Conservation (phyloP, 2,113 vertebrate genomes). For the Toxotes jaculatrix region DNA sequence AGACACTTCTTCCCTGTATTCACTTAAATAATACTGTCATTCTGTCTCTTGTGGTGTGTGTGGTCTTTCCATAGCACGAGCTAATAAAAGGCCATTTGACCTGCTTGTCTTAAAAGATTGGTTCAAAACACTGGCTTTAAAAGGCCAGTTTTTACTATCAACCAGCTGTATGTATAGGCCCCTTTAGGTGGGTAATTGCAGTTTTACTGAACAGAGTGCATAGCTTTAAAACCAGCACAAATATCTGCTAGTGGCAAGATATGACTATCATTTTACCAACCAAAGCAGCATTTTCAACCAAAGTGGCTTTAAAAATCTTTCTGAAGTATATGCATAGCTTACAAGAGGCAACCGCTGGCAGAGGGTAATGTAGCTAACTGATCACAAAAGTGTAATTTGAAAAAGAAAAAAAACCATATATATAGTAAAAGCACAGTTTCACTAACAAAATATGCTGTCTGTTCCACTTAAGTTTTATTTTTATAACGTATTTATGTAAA, state of each 20-base stretch:
- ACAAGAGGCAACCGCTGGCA: slow-evolving; percentile 80
- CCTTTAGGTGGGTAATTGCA: slow-evolving; percentile 55
- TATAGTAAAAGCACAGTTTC: slow-evolving; percentile 57
- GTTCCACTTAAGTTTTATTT: slow-evolving; percentile 40
- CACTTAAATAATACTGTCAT: slow-evolving; percentile 79
- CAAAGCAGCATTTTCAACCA: slow-evolving; percentile 63
- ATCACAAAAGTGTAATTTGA: slow-evolving; percentile 46
- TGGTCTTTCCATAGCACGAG: slow-evolving; percentile 32
- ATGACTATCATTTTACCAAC: slow-evolving; percentile 60
- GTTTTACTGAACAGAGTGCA: slow-evolving; percentile 64
- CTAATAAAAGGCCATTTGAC: slow-evolving; percentile 41
- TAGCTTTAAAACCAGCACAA: slow-evolving; percentile 69
- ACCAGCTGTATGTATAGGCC: slow-evolving; percentile 47
- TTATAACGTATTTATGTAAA: slow-evolving; percentile 52
- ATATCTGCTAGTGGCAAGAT: slow-evolving; percentile 59
- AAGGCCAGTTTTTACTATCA: slow-evolving; percentile 55
- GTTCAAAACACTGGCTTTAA: slow-evolving; percentile 44
- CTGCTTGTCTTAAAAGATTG: slow-evolving; percentile 31
- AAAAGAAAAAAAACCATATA: slow-evolving; percentile 42
- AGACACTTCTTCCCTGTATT: slow-evolving; percentile 65
- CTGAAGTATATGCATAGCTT: slow-evolving; percentile 78
- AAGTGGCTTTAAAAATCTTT: slow-evolving; percentile 55
- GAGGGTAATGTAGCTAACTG: slow-evolving; percentile 45
- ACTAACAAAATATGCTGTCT: slow-evolving; percentile 53
- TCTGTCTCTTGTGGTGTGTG: slow-evolving; percentile 45